Evolutionary conservation across 2,113 vertebrate species (phyloP), one percentile per base, ranked within the genome.

Genomic region (Morone saxatilis): DNA sequence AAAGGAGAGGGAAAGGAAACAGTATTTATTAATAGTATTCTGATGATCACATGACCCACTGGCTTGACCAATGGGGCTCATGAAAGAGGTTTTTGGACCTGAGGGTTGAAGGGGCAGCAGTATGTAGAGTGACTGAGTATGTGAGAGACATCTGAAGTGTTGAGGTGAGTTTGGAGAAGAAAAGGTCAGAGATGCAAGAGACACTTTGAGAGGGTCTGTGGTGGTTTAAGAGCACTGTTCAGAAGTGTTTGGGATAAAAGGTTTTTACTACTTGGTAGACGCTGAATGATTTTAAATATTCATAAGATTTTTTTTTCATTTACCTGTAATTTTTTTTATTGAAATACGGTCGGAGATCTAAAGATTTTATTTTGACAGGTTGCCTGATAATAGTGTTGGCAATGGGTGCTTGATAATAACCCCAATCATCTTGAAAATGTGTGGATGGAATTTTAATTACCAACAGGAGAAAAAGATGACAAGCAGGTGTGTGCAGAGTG

Each of bases 11-110:
- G 66, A 79, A 86, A 84, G 84, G 83, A 91, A 91, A 85, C 89
- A 90, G 93, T 96, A 93, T 92, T 92, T 92, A 93, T 95, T 92
- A 50, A 81, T 62, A 80, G 86, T 14, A 76, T 78, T 84, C 82
- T 74, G 77, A 84, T 71, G 83, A 86, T 90, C 89, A 89, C 85
- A 80, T 85, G 79, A 86, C 88, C 82, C 80, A 68, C 22, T 5
- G 25, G 72, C 63, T 62, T 25, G 51, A 66, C 85, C 73, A 78
- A 22, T 67, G 73, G 65, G 40, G 53, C 56, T 66, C 51, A 36
- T 40, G 2, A 7, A 84, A 47, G 65, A 83, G 47, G 25, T 25
- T 25, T 25, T 25, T 25, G 25, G 25, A 25, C 25, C 25, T 25
- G 71, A 73, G 45, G 53, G 66, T 17, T 83, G 80, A 83, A 86